A percentile compares a stretch with the other conserved stretches of the same genome.
These are phyloP conservation scores for Lutjanus campechanus DNA, from an alignment of 2,797 vertebrate species.

Conservation along the genomic window DNA sequence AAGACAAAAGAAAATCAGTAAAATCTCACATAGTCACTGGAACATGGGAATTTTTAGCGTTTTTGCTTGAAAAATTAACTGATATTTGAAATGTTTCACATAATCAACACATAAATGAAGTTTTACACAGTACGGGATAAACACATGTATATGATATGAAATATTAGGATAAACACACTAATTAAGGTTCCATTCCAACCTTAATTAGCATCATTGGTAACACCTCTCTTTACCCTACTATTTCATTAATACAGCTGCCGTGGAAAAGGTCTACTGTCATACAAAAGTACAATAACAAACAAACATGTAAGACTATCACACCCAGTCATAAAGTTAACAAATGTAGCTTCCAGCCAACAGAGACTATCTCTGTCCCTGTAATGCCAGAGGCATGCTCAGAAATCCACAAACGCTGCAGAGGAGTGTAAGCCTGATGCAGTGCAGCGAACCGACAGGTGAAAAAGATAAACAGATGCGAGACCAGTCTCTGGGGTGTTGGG, in stretches of 20 bases:
- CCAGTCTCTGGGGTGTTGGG: conserved; percentile 81
- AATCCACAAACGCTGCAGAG: conserved; percentile 73
- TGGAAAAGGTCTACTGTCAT: no score
- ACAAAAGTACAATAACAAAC: neutral
- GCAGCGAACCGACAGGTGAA: conserved; percentile 79
- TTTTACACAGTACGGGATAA: neutral
- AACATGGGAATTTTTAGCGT: neutral
- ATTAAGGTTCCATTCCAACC: no score
- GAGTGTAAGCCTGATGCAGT: conserved; percentile 81
- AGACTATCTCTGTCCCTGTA: conserved; percentile 54
- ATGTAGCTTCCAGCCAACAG: conserved; percentile 58
- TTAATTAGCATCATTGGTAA: no score
- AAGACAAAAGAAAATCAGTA: neutral
- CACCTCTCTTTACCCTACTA: no score
- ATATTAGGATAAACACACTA: no score
- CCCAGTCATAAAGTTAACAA: conserved; percentile 64
- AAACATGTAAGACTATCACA: neutral
- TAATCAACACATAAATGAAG: neutral
- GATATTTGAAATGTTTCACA: neutral
- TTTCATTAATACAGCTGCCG: no score
- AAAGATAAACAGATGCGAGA: conserved; percentile 86
- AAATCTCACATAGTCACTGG: neutral
- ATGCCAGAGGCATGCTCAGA: conserved; percentile 75
- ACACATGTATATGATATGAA: no score
- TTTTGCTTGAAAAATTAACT: neutral